Conservation (phyloP, 2,888 invertebrate species). For the Malacosoma neustria region DNA sequence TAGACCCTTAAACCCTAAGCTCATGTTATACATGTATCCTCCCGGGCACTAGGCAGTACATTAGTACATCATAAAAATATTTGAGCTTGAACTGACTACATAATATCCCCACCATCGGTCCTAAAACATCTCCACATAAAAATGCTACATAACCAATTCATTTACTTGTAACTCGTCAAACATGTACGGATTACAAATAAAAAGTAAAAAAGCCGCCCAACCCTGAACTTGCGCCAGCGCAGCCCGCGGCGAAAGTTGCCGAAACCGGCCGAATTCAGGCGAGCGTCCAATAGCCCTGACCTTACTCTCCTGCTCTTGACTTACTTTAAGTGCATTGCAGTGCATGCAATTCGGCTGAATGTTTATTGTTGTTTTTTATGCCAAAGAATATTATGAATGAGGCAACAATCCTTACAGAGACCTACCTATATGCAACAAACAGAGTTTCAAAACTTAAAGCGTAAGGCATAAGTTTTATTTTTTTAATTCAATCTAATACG, state of each 20-base stretch:
- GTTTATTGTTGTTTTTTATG: constrained; percentile 29
- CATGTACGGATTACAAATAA: constrained; percentile 17
- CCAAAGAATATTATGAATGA: constrained; percentile 30
- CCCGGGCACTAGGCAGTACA: no score
- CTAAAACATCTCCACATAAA: no score
- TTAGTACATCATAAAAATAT: no score
- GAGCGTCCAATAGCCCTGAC: constrained; percentile 56
- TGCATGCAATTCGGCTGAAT: constrained; percentile 59
- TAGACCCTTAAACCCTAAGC: no score
- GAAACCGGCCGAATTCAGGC: constrained; percentile 43
- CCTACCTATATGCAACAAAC: no score
- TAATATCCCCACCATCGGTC: no score
- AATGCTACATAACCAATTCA: constrained; percentile 8
- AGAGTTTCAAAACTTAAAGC: no score
- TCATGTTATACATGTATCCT: no score
- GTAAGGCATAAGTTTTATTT: no score
- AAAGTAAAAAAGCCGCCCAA: constrained; percentile 30
- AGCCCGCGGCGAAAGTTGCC: constrained; percentile 28
- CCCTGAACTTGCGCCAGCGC: constrained; percentile 36
- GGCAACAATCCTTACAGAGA: constrained; percentile 7
- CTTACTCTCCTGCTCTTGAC: constrained; percentile 54
- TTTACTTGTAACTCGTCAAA: constrained; percentile 4
- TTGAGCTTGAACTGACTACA: no score
- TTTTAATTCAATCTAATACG: no score
- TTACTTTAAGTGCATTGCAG: constrained; percentile 26